A percentile compares a stretch with the other conserved stretches of the same genome.
Evolutionary conservation across 2,113 vertebrate species (phyloP).

Genomic region (Merops nubicus): DNA sequence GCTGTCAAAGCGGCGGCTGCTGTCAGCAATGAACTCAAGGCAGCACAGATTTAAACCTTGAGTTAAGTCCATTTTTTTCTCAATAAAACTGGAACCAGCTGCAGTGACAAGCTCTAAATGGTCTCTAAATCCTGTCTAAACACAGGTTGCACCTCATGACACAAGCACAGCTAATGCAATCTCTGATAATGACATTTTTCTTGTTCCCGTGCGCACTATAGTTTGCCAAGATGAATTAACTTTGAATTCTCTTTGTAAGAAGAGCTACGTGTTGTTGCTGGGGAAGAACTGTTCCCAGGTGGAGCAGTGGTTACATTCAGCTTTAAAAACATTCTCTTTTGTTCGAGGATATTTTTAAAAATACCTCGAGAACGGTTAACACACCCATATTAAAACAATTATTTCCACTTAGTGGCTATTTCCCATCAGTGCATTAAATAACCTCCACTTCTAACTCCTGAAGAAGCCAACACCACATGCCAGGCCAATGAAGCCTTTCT

Average conservation of each 20-base stretch:
- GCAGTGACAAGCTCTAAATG: conserved; percentile 5
- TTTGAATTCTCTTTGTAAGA: conserved; percentile 8
- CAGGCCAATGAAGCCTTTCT: background rate
- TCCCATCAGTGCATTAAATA: background rate
- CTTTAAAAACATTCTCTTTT: background rate
- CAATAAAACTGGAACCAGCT: conserved; percentile 11
- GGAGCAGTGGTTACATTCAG: background rate
- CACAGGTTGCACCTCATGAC: background rate
- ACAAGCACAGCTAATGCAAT: conserved; percentile 1
- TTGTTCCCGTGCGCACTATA: background rate
- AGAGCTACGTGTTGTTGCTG: background rate
- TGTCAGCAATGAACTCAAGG: background rate
- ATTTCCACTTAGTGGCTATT: conserved; percentile 29
- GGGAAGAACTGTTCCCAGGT: conserved; percentile 31
- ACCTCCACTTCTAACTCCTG: background rate
- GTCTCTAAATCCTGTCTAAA: conserved; percentile 51
- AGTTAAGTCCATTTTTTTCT: background rate
- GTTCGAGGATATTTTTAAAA: conserved; percentile 2
- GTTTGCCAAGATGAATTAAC: background rate
- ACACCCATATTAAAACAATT: conserved; percentile 29
- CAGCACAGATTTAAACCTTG: background rate
- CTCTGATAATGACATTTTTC: conserved; percentile 11
- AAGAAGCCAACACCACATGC: background rate
- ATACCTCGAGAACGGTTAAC: conserved; percentile 20
- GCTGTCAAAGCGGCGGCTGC: background rate